Evolutionary conservation across 2,113 vertebrate species (phyloP), one percentile per base, ranked within the genome.

Genomic region (Plotosus lineatus): DNA sequence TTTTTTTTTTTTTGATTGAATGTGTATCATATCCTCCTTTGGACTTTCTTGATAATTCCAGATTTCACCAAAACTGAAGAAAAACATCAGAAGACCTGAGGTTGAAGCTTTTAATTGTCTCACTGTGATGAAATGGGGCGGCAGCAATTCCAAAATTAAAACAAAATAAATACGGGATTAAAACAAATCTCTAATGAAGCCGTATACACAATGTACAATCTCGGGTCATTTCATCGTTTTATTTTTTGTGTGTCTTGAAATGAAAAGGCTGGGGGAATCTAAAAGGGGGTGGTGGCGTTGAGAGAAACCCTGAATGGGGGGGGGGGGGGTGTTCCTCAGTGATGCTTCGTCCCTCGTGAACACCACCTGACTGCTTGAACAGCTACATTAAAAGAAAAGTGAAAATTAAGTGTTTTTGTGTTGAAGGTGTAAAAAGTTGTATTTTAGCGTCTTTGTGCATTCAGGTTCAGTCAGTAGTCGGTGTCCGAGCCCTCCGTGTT

Each of bases 161-260:
- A 96, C 95, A 95, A 90, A 96, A 99, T 98, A 99, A 98, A 99
- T 96, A 97, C 95, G 95, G 94, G 96, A 94, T 96, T 96, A 96
- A 98, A 97, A 97, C 94, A 94, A 92, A 95, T 93, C 94, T 92
- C 94, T 94, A 96, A 95, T 95, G 94, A 97, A 95, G 94, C 96
- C 98, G 96, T 97, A 96, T 98, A 97, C 97, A 99, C 95, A 96
- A 98, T 97, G 92, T 98, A 98, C 96, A 98, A 92, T 91, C 92
- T 89, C 90, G 85, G 88, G 93, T 63, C 40, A 61, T 17, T 76
- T 75, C 76, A 48, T 50, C 44, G 88, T 87, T 93, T 92, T 95
- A 93, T 92, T 94, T 94, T 91, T 92, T 10, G 91, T 92, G 92
- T 92, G 89, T 92, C 94, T 87, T 90, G 93, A 94, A 94, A 91